These are phyloP conservation scores for Zaprionus nigranus DNA, from an alignment of 1,140 invertebrate species.

Conservation along the genomic window DNA sequence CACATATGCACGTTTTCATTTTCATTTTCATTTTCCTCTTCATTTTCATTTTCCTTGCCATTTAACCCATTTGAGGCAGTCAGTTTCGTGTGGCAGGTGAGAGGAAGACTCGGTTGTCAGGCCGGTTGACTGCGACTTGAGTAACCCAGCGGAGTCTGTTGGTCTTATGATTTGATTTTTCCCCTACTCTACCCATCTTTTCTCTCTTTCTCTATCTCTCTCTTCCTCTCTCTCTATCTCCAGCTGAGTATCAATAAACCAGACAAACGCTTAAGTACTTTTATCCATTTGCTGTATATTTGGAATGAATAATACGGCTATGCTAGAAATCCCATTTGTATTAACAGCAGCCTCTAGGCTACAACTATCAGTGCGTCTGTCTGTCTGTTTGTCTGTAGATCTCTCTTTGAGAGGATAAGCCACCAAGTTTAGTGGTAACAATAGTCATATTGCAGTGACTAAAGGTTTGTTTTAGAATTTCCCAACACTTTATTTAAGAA, in stretches of 20 bases:
- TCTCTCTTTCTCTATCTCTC: not conserved
- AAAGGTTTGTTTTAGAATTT: too few species aligned
- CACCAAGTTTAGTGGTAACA: too few species aligned
- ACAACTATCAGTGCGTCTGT: too few species aligned
- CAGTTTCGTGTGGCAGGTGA: not conserved
- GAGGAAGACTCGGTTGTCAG: not conserved
- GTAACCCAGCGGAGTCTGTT: not conserved
- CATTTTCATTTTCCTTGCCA: conserved; percentile 56
- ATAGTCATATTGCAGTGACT: too few species aligned
- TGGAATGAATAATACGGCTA: not conserved
- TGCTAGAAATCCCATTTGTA: not conserved
- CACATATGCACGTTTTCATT: conserved; percentile 14
- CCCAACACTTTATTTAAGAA: too few species aligned
- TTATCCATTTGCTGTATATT: not conserved
- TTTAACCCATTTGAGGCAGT: conserved; percentile 58
- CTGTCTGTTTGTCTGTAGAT: too few species aligned
- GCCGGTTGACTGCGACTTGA: not conserved
- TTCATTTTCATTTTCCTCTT: conserved; percentile 42
- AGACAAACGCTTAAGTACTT: not conserved
- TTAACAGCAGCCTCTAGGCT: not conserved
- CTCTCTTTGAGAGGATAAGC: too few species aligned
- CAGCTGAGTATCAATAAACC: not conserved
- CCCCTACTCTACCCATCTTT: not conserved
- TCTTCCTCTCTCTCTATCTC: not conserved
- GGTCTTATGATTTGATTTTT: not conserved